phyloP scores from a whole-genome alignment of 2,113 vertebrate genomes.

The Stomatorhinus ivindoensis region DNA sequence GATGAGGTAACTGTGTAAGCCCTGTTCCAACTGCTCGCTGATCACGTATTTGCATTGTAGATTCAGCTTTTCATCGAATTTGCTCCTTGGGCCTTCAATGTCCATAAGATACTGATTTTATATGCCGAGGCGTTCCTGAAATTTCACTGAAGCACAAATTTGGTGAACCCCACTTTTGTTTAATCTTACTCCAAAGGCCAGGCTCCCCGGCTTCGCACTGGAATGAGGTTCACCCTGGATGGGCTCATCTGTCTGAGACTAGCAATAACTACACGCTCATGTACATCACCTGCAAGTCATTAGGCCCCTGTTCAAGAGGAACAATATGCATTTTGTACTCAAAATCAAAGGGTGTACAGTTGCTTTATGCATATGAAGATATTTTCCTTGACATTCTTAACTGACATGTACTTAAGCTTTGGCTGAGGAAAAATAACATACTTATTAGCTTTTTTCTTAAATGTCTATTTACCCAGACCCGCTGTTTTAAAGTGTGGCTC shows the following conservation, averaged over 20 bases:
- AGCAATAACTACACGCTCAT: not conserved
- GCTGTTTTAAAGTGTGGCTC: not conserved
- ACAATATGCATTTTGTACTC: not conserved
- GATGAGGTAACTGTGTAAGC: conserved; percentile 1
- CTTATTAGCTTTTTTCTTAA: not conserved
- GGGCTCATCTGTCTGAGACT: not conserved
- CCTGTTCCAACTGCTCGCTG: not conserved
- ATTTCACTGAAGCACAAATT: not conserved
- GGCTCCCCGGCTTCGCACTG: not conserved
- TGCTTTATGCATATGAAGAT: not conserved
- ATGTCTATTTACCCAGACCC: not conserved
- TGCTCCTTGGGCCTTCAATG: not conserved
- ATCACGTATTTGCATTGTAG: conserved; percentile 12
- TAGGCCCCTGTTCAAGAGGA: not conserved
- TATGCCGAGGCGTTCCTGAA: not conserved
- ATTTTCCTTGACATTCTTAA: not conserved
- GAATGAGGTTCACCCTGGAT: not conserved
- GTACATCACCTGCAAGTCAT: conserved; percentile 18
- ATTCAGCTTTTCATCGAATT: conserved; percentile 15
- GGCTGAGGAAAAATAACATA: not conserved
- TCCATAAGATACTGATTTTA: conserved; percentile 8
- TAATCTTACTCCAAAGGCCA: conserved; percentile 19
- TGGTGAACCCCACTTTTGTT: not conserved
- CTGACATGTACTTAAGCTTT: not conserved
- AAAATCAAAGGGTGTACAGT: not conserved